Evolutionary conservation across 2,888 invertebrate species (phyloP), one percentile per base, ranked within the genome.

Genomic region (Sinotaia quadrata): DNA sequence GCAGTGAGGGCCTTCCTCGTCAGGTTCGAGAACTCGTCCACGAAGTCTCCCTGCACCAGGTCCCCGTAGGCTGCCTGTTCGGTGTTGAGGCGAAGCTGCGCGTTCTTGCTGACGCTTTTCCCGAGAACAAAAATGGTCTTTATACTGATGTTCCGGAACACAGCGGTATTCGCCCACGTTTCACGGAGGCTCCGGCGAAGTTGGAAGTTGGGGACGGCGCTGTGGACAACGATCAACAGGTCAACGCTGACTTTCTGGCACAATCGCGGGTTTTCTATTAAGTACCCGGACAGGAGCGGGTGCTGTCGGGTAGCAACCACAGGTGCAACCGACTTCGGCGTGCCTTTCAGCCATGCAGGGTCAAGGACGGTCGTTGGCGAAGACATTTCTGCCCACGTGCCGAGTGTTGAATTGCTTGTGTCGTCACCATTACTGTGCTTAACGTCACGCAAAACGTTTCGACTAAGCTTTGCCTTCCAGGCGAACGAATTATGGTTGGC

Each of bases 1-100:
- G 76, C 79, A 2, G 80, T 72, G 15, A 84, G 77, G n/a, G 82
- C 83, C 71, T 84, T 84, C 54, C 78, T 76, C 2, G 83, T 84
- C 21, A 83, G 69, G 71, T 84, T 84, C 34, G 62, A 75, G 67
- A 82, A 84, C 0, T 78, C 67, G 60, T 84, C 84, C 18, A 68
- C 27, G 69, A 83, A 84, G 7, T 80, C 61, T 2, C 82, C 83
- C 61, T 84, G 83, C n/a, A 84, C 75, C 18, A 84, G 78, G 67
- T 84, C 84, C 7, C 74, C 69, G 62, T 80, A 75, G 1, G 78
- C 58, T 2, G 69, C 59, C 49, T 74, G 79, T 67, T 84, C 84
- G 49, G 81, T 79, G 65, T 81, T 79, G 18, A 84, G 74, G 24
- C 75, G 58, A 0, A 71, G 58, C 69, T 82, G 81, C 4, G 73